Evolutionary conservation across 2,888 invertebrate species (phyloP).

Genomic region (Dorcus parallelipipedus): DNA sequence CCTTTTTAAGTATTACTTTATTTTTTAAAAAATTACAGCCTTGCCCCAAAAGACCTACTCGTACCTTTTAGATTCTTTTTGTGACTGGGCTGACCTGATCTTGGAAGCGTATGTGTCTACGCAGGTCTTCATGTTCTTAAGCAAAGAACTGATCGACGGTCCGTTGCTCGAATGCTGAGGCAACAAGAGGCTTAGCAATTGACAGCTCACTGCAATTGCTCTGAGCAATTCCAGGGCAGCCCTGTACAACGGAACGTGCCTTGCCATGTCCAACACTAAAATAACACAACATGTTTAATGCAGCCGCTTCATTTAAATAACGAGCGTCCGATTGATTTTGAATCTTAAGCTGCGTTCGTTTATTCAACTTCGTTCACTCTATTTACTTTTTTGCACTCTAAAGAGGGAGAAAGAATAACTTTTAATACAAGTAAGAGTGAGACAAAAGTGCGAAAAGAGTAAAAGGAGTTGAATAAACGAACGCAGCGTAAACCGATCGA

Average conservation of each 20-base stretch:
- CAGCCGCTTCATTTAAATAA: too few relatives aligned
- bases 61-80: conserved; percentile 23
- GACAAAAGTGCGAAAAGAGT: neutral
- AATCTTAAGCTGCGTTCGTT: too few relatives aligned
- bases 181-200: conserved; percentile 59
- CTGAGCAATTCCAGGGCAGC: conserved; percentile 79
- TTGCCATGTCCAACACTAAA: conserved; percentile 89
- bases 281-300: conserved; percentile 11
- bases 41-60: too few relatives aligned
- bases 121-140: conserved; percentile 85
- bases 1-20: too few relatives aligned
- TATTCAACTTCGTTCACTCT: too few relatives aligned
- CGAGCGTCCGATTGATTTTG: too few relatives aligned
- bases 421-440: neutral
- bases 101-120: conserved; percentile 89
- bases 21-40: too few relatives aligned
- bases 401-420: too few relatives aligned
- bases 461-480: too few relatives aligned
- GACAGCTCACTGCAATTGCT: conserved; percentile 65
- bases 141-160: conserved; percentile 70
- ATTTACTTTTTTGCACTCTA: too few relatives aligned
- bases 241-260: conserved; percentile 90
- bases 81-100: conserved; percentile 59
- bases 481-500: too few relatives aligned
- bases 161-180: conserved; percentile 50